phyloP scores from a whole-genome alignment of 2,113 vertebrate species.

The Coptodon bakossiorum region DNA sequence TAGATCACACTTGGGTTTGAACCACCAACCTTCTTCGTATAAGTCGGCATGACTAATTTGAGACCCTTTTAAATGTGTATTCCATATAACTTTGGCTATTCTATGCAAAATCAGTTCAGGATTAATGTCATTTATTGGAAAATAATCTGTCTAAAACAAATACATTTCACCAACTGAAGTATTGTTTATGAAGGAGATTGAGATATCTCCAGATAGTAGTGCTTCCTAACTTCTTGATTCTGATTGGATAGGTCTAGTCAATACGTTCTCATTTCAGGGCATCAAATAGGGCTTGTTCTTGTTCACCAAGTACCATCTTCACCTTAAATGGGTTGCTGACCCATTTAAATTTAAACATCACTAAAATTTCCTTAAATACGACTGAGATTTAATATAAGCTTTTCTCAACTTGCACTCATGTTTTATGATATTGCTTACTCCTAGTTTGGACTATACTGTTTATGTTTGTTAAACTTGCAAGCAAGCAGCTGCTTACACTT shows the following conservation, averaged over 20 bases:
- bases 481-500: neutral
- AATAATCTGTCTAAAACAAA: neutral
- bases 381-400: neutral
- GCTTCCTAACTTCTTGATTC: neutral
- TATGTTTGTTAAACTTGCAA: neutral
- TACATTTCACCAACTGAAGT: neutral
- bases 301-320: neutral
- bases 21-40: neutral
- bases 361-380: neutral
- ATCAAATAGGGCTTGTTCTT: neutral
- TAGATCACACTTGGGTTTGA: constrained; percentile 16
- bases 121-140: neutral
- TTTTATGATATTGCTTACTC: neutral
- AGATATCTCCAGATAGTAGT: neutral
- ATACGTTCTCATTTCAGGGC: neutral
- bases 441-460: neutral
- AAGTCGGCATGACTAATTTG: neutral
- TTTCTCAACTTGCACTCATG: neutral
- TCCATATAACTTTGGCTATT: neutral
- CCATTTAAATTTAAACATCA: neutral
- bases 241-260: neutral
- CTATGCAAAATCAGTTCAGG: neutral
- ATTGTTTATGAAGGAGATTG: neutral
- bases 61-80: neutral
- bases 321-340: neutral